A percentile compares a stretch with the other conserved stretches of the same genome.
These are phyloP conservation scores for Pterocles gutturalis DNA, from an alignment of 2,113 vertebrate genomes.

Conservation along the genomic window DNA sequence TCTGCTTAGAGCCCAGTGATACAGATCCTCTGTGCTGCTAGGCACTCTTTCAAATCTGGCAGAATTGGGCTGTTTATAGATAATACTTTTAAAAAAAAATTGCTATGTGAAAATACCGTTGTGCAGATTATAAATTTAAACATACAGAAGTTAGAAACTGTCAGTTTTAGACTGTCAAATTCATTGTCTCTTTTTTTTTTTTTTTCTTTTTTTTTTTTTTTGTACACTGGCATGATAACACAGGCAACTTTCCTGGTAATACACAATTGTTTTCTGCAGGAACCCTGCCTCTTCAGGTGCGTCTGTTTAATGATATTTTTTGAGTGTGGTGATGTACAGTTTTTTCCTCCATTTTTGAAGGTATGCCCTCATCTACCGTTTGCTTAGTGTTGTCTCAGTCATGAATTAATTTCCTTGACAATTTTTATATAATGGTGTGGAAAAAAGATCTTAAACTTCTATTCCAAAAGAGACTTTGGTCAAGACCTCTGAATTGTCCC, in stretches of 20 bases:
- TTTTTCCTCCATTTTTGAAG: neutral
- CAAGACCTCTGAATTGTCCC: neutral
- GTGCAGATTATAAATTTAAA: neutral
- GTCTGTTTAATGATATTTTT: neutral
- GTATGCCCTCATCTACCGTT: neutral
- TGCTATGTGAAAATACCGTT: neutral
- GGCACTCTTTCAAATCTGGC: neutral
- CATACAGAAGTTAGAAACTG: neutral
- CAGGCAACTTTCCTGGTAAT: neutral
- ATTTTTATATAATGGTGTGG: neutral
- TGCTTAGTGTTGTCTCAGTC: rapidly evolving
- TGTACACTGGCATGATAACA: neutral
- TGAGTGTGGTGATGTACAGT: neutral
- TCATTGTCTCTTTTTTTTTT: neutral
- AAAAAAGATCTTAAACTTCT: neutral
- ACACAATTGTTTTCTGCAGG: neutral
- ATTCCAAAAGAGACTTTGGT: neutral
- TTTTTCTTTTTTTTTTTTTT: neutral
- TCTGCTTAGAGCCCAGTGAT: neutral
- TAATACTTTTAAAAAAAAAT: neutral
- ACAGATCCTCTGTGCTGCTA: neutral
- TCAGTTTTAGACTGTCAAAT: neutral
- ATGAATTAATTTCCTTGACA: neutral
- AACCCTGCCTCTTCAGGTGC: neutral
- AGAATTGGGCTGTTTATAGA: neutral